Evolutionary conservation across 2,113 vertebrate species (phyloP), one percentile per base, ranked within the genome.

Genomic region (Lophotis ruficrista): DNA sequence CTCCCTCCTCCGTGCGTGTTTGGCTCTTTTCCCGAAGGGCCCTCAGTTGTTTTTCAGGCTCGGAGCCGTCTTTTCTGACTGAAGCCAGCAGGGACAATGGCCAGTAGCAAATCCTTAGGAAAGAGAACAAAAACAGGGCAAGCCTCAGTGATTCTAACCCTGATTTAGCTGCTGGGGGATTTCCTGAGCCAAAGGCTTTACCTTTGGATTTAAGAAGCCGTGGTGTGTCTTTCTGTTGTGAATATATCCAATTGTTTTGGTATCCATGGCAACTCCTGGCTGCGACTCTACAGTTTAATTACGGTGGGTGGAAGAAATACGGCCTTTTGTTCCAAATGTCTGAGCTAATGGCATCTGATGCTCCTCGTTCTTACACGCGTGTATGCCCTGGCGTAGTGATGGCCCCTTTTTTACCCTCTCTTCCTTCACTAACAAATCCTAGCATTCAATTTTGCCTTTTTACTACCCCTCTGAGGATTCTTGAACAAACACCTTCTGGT

Each of bases 101-200:
- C 93, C 81, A 89, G 94, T 69, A 94, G 89, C 87, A 69, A 89
- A 91, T 94, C 89, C 69, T 96, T 89, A 57, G 65, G 60, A 71
- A 89, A 87, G 89, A 75, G 87, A 91, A 89, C 56, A 56, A 91
- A 94, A 89, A 8, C 89, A 94, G 73, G 89, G 81, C 93, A 96
- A 84, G 96, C 89, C 79, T 69, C 87, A 95, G 94, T 96, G 96
- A 89, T 93, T 91, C 87, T 89, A 82, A 91, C 87, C 89, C 86
- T 3, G n/a, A 25, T 79, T 64, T 68, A 72, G 51, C 72, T 84
- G 9, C 89, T 91, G 69, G 60, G 83, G 62, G 83, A 57, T 83
- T 95, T 97, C 79, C 68, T 10, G 23, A 88, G 88, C 84, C 84
- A 90, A 76, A 73, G 45, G 31, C 50, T 96, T 94, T 93, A 91